Evolutionary conservation across 2,113 vertebrate species (phyloP).

Genomic region (Nibea albiflora): DNA sequence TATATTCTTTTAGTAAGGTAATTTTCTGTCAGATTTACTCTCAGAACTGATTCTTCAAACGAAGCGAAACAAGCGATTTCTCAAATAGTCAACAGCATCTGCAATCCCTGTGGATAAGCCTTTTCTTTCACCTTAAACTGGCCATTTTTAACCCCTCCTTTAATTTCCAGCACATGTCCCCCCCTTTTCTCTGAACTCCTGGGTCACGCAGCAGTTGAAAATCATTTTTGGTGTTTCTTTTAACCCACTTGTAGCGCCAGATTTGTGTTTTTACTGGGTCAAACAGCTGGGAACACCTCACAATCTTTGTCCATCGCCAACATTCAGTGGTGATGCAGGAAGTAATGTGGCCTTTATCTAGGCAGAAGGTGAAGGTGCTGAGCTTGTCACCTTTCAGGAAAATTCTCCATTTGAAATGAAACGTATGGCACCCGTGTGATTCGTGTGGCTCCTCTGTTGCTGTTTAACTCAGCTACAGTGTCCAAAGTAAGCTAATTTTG

Average conservation of each 20-base stretch:
- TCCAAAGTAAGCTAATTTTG: not conserved
- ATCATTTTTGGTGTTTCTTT: slow-evolving; percentile 15
- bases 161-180: slow-evolving; percentile 15
- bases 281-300: not conserved
- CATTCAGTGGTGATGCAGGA: not conserved
- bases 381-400: not conserved
- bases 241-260: not conserved
- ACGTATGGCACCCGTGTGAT: not conserved
- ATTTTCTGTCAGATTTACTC: slow-evolving; percentile 72
- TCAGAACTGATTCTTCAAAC: slow-evolving; percentile 65
- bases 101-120: not conserved
- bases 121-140: slow-evolving; percentile 21
- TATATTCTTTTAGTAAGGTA: slow-evolving; percentile 69
- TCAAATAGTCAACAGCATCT: slow-evolving; percentile 39
- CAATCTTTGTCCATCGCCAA: not conserved
- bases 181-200: not conserved
- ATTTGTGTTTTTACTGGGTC: slow-evolving; percentile 8
- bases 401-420: not conserved
- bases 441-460: not conserved
- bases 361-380: not conserved
- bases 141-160: slow-evolving; percentile 29
- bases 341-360: no score
- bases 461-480: not conserved
- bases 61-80: slow-evolving; percentile 50
- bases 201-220: slow-evolving; percentile 17